Evolutionary conservation across 2,797 vertebrate species (phyloP), one percentile per base, ranked within the genome.

Genomic region (Myotis daubentonii): DNA sequence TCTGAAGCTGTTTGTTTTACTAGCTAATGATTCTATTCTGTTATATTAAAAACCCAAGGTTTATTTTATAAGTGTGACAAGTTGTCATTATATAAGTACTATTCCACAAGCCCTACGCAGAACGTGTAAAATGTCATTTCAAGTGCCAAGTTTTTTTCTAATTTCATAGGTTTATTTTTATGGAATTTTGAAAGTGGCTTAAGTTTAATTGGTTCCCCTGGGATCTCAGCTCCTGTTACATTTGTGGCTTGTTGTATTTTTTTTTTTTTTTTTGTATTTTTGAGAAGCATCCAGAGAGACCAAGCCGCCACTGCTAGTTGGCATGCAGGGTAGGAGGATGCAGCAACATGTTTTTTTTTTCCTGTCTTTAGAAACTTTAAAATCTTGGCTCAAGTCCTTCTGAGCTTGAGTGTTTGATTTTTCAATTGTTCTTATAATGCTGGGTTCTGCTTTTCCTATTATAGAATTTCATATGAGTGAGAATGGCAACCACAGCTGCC

Each of bases 181-280:
- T n/a, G 92, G 87, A 93, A 78, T 96, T 97, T 95, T 86, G 85
- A 82, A 95, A 93, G 78, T 1, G 4, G 51, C 74, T 96, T 95
- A 85, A 90, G 78, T 92, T 72, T 97, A 96, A 97, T 96, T 95
- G 90, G 95, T 36, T 97, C 96, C 97, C 94, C n/a, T 62, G 76
- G 84, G 94, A 95, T 91, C 87, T 92, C 75, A 71, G 62, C 90
- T 95, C 75, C 71, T 84, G 79, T 80, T 94, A 78, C 36, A 16
- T 91, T 96, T 62, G 57, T 84, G 86, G 0, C 71, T 86, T 93
- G n/a, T 75, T 44, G 47, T 47, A 12, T 28, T 10, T 57, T 25
- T 57, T 55, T 8, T 55, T 36, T 36, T 36, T 57, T 60, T 2
- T 30, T 62, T 62, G 0, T 13, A 2, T 94, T 82, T 82, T 57